Conservation (phyloP, 2,888 invertebrate species). For the Xestobium rufovillosum region DNA sequence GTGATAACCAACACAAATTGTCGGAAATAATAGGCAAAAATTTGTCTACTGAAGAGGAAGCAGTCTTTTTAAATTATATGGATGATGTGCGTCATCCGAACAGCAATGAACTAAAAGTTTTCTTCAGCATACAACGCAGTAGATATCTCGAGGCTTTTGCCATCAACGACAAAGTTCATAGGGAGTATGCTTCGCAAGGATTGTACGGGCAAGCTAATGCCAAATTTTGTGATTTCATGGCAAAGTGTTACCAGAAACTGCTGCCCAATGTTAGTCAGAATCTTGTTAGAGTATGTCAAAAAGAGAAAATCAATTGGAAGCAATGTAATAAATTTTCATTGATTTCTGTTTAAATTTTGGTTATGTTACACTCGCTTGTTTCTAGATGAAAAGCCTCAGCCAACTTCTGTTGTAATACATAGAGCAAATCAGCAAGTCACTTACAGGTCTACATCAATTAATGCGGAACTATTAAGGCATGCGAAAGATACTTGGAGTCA, state of each 20-base stretch:
- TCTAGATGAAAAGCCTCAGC: too few relatives aligned
- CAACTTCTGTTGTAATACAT: constrained; percentile 53
- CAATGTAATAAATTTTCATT: too few relatives aligned
- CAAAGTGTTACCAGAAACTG: constrained; percentile 30
- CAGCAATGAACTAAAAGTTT: constrained; percentile 58
- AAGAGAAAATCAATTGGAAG: constrained; percentile 29
- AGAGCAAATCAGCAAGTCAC: constrained; percentile 33
- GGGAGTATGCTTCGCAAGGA: constrained; percentile 29
- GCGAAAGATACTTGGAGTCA: constrained; percentile 46
- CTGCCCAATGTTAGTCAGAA: constrained; percentile 35
- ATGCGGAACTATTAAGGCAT: constrained; percentile 45
- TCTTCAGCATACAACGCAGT: constrained; percentile 60
- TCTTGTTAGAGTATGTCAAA: constrained; percentile 31
- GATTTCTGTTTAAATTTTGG: too few relatives aligned
- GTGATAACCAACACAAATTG: constrained; percentile 50
- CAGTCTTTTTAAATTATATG: constrained; percentile 58
- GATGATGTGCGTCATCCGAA: constrained; percentile 47
- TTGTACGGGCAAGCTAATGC: constrained; percentile 31
- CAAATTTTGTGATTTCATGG: constrained; percentile 27
- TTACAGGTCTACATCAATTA: constrained; percentile 45
- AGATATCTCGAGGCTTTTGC: constrained; percentile 53
- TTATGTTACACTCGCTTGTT: too few relatives aligned
- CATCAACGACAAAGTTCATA: constrained; percentile 39
- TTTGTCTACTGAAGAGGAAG: constrained; percentile 57
- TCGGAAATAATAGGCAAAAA: constrained; percentile 56